Percentiles rank a stretch among this genome's conserved stretches.
Evolutionary conservation across 2,113 vertebrate genomes (phyloP).

Genomic region (Grallaria varia): DNA sequence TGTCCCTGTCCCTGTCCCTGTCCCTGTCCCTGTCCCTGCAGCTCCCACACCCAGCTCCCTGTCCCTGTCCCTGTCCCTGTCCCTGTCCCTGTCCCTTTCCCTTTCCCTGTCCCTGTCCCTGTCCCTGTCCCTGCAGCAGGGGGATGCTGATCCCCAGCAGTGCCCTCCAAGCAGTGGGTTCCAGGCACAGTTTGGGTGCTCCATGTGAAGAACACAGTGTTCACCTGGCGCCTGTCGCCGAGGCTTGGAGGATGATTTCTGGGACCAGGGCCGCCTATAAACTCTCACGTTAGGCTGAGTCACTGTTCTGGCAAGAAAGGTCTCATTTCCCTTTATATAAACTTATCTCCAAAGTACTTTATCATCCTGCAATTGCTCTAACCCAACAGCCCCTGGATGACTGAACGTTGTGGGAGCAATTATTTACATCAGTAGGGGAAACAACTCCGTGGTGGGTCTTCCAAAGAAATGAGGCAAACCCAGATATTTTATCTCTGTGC

Average conservation of each 20-base stretch:
- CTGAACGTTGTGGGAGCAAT: neutral
- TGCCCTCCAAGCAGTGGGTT: neutral
- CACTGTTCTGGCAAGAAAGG: conserved; percentile 29
- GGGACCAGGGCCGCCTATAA: conserved; percentile 25
- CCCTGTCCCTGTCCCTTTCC: no score
- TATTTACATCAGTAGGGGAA: conserved; percentile 31
- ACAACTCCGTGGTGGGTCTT: conserved; percentile 18
- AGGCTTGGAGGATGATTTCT: neutral
- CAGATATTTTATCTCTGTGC: neutral
- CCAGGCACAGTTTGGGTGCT: neutral
- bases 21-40: no score
- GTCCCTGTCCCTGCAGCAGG: no score
- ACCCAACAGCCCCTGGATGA: neutral
- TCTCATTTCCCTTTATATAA: conserved; percentile 22
- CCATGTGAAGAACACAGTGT: conserved; percentile 24
- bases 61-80: no score
- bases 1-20: no score
- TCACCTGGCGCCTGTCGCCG: conserved; percentile 36
- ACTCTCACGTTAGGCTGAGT: conserved; percentile 44
- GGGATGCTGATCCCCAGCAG: no score
- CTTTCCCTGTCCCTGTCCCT: no score
- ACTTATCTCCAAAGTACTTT: conserved; percentile 21
- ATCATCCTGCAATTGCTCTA: conserved; percentile 6
- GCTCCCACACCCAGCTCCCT: no score
- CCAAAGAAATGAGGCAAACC: neutral